Percentiles rank a stretch among this genome's conserved stretches.
phyloP scores from a whole-genome alignment of 1,140 invertebrate genomes.

The Pseudomyrmex cubaensis region DNA sequence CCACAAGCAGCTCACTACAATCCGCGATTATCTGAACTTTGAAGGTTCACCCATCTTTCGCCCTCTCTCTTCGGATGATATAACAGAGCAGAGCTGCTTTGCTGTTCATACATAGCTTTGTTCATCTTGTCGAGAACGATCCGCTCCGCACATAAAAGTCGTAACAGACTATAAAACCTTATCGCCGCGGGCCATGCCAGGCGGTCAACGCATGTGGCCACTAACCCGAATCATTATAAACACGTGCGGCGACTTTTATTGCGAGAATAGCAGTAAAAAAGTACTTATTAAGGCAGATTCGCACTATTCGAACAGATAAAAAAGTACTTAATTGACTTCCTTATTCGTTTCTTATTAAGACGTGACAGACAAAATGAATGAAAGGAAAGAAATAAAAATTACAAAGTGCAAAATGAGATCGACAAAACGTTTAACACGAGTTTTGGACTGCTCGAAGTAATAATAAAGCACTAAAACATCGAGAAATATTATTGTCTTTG shows the following conservation, averaged over 20 bases:
- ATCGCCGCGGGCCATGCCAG: constrained; percentile 35
- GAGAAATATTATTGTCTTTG: background rate
- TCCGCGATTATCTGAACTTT: background rate
- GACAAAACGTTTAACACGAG: no score
- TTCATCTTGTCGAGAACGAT: constrained; percentile 12
- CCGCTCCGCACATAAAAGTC: constrained; percentile 39
- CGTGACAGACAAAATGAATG: background rate
- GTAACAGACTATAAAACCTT: constrained; percentile 49
- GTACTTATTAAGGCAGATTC: background rate
- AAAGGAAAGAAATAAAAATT: background rate
- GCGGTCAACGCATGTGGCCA: constrained; percentile 15
- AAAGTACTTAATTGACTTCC: background rate
- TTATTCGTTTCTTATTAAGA: background rate
- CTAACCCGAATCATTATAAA: constrained; percentile 56
- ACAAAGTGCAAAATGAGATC: background rate
- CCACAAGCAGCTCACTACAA: background rate
- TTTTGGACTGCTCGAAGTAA: no score
- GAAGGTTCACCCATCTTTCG: background rate
- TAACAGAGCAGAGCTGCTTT: constrained; percentile 2
- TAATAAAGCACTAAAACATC: background rate
- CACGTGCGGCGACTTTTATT: constrained; percentile 52
- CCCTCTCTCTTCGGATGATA: background rate
- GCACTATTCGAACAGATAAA: background rate
- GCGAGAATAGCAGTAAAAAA: constrained; percentile 16
- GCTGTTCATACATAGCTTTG: constrained; percentile 24